These are phyloP conservation scores for Ornithoptera alexandrae DNA, from an alignment of 2,888 invertebrate genomes.

Conservation along the genomic window DNA sequence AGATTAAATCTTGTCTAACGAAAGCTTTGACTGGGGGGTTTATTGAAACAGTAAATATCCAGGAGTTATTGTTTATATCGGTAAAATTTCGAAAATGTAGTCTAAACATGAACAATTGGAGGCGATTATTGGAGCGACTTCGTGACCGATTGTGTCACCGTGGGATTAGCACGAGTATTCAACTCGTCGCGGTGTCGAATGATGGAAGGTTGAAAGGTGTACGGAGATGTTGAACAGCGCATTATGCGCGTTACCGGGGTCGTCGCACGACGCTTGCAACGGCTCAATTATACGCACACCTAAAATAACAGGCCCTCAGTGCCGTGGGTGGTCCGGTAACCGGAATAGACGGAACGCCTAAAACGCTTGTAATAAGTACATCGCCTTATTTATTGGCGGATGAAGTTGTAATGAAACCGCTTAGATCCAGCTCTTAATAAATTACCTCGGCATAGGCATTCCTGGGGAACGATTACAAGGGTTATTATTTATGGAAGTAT, in stretches of 20 bases:
- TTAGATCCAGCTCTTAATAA: constrained; percentile 33
- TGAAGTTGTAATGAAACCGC: constrained; percentile 44
- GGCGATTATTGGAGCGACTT: neutral
- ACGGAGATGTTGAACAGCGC: constrained; percentile 60
- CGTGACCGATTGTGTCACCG: constrained; percentile 4
- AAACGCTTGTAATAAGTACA: constrained; percentile 53
- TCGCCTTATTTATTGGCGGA: constrained; percentile 44
- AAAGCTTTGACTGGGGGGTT: no score
- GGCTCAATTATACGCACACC: constrained; percentile 73
- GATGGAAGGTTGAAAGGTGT: constrained; percentile 38
- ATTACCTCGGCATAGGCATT: constrained; percentile 14
- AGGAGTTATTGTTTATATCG: neutral
- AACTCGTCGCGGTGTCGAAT: constrained; percentile 9
- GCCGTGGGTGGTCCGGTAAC: constrained; percentile 49
- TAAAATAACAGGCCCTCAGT: constrained; percentile 63
- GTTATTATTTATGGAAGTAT: neutral
- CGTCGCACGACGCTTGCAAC: constrained; percentile 62
- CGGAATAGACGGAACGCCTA: constrained; percentile 61
- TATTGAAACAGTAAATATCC: neutral
- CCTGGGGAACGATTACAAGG: neutral
- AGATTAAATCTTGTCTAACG: no score
- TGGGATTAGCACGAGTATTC: constrained; percentile 1
- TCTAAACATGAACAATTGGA: neutral
- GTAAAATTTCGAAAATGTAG: neutral
- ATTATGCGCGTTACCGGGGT: constrained; percentile 62